Base-by-base conservation (phyloP, 2,888 invertebrate genomes). In the Andrena hattorfiana region DNA sequence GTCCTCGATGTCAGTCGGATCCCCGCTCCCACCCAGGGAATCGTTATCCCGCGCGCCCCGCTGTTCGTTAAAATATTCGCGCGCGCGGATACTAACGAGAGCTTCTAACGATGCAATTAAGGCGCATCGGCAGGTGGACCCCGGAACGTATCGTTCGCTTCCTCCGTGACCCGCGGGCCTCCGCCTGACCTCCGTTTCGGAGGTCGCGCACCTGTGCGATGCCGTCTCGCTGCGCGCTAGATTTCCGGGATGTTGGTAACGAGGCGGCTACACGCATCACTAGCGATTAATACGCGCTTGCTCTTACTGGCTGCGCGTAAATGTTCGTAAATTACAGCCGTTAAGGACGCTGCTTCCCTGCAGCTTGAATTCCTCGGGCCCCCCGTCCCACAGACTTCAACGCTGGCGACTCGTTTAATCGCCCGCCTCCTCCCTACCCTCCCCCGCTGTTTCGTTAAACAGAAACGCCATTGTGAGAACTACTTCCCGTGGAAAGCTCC, bases 71-170 rank as follows among this genome's bases (percentile, higher is more conserved):
- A 85, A 81, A 81, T 51, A 60, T 72, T 73, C 67, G 73, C 63
- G 66, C 72, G 71, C 59, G 64, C 71, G 30, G 68, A 23, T 68
- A 59, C 79, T 87, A 87, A 87, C 83, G 81, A 87, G 77, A 79
- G 73, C 64, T 83, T 84, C 78, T 78, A 84, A 88, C 82, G 86
- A 77, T 63, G 84, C 88, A 66, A 80, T 88, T 81, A 85, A 87
- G 59, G 60, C 48, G 77, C 64, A 66, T 68, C 83, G 83, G 83
- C 86, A 87, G 86, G 87, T 87, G 86, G 54, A 72, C 68, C 68
- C 54, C 35, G 56, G 48, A 51, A 71, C 60, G 78, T 49, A 77
- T 81, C 81, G 66, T 68, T 56, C 66, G 70, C 48, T 82, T 69
- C 63, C 79, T 48, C 86, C 56, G 48, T 75, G 66, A 77, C 64